phyloP scores from a whole-genome alignment of 1,140 invertebrate genomes.

The Wasmannia auropunctata region DNA sequence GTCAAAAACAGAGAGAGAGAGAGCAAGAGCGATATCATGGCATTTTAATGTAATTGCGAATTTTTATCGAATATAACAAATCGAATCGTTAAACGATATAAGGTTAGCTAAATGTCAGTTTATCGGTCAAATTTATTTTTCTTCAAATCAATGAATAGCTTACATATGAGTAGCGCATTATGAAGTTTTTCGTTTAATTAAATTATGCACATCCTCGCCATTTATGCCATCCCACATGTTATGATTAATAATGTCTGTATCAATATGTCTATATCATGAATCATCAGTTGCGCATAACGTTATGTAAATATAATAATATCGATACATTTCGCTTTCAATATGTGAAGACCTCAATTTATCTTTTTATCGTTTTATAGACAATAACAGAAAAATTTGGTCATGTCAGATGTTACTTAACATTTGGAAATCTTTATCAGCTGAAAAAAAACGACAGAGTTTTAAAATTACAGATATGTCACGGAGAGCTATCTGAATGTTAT shows the following conservation, averaged over 20 bases:
- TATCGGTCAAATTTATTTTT: not conserved
- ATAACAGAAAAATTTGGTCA: not conserved
- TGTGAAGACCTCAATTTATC: too few relatives aligned
- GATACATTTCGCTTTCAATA: not conserved
- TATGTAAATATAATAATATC: not conserved
- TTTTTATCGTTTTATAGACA: not conserved
- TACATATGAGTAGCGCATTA: not conserved
- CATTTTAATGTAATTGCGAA: slow-evolving; percentile 5
- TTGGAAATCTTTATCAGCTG: not conserved
- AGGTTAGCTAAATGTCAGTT: slow-evolving; percentile 2
- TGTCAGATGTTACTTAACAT: not conserved
- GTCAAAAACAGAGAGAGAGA: not conserved
- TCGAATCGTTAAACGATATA: slow-evolving; percentile 1
- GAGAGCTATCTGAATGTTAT: not conserved
- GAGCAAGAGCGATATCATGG: not conserved
- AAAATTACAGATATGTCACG: not conserved
- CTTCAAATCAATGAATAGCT: not conserved
- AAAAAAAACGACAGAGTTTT: not conserved
- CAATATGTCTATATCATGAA: not conserved
- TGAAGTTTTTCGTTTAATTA: not conserved
- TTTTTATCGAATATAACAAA: slow-evolving; percentile 9
- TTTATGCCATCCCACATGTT: too few relatives aligned
- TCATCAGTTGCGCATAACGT: not conserved
- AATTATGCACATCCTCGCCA: slow-evolving; percentile 21
- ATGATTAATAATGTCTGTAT: slow-evolving; percentile 20